phyloP scores from a whole-genome alignment of 2,113 vertebrate genomes.

The Ptyas mucosa region DNA sequence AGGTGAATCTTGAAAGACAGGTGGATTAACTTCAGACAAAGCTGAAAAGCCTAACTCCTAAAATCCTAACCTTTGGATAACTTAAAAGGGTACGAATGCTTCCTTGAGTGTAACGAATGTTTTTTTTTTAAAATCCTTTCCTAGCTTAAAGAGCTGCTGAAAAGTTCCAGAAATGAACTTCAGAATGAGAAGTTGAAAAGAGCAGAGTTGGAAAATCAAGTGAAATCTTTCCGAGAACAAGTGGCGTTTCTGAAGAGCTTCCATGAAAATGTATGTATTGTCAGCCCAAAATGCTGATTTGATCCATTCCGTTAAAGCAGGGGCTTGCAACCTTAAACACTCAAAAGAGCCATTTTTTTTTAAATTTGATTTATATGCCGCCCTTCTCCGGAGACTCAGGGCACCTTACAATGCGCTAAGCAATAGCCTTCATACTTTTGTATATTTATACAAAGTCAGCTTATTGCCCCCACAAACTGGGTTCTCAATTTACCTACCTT shows the following conservation, averaged over 20 bases:
- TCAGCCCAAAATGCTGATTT: neutral
- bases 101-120: neutral
- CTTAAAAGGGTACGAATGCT: neutral
- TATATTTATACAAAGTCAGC: no score
- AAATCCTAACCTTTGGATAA: neutral
- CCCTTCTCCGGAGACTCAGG: no score
- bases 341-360: no score
- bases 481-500: no score
- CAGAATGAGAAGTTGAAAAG: conserved; percentile 73
- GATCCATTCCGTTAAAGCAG: neutral
- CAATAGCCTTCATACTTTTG: no score
- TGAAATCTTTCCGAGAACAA: conserved; percentile 77
- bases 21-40: neutral
- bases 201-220: conserved; percentile 76
- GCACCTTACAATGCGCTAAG: no score
- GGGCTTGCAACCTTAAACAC: no score
- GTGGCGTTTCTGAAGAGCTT: conserved; percentile 75
- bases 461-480: no score
- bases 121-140: neutral
- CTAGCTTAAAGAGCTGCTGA: conserved; percentile 53
- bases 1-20: neutral
- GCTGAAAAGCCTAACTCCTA: neutral
- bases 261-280: conserved; percentile 68
- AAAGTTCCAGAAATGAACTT: conserved; percentile 72
- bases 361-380: no score